These are phyloP conservation scores for Tragelaphus eurycerus DNA, from an alignment of 2,797 vertebrate species.

Conservation along the genomic window DNA sequence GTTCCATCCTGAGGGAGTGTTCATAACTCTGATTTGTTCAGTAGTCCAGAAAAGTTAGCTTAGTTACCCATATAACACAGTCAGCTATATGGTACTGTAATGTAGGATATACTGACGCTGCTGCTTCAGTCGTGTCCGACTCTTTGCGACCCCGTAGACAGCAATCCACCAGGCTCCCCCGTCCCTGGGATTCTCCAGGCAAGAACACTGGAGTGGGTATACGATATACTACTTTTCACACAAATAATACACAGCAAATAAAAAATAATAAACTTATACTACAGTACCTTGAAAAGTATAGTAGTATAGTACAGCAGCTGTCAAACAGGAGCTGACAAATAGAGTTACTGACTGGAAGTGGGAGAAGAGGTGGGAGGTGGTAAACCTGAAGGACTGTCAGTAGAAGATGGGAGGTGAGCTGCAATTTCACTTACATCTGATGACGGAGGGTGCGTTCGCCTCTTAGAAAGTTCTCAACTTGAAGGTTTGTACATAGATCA, in stretches of 20 bases:
- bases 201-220: neutral
- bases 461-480: neutral
- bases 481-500: neutral
- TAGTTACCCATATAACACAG: neutral
- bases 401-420: neutral
- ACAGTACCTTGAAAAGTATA: neutral
- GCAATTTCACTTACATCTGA: neutral
- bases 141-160: too few species aligned
- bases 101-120: neutral
- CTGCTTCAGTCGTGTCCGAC: too few species aligned
- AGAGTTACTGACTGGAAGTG: neutral
- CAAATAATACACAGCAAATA: neutral
- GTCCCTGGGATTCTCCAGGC: too few species aligned
- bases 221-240: neutral
- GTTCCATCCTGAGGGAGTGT: neutral
- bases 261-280: neutral
- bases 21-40: neutral
- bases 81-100: neutral
- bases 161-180: too few species aligned
- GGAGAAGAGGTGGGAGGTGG: neutral
- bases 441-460: accelerated
- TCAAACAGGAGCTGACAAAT: neutral
- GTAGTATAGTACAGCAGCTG: neutral
- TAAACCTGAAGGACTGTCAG: neutral
- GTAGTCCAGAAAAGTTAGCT: neutral